Conservation (phyloP, 2,113 vertebrate genomes). For the Carettochelys insculpta region DNA sequence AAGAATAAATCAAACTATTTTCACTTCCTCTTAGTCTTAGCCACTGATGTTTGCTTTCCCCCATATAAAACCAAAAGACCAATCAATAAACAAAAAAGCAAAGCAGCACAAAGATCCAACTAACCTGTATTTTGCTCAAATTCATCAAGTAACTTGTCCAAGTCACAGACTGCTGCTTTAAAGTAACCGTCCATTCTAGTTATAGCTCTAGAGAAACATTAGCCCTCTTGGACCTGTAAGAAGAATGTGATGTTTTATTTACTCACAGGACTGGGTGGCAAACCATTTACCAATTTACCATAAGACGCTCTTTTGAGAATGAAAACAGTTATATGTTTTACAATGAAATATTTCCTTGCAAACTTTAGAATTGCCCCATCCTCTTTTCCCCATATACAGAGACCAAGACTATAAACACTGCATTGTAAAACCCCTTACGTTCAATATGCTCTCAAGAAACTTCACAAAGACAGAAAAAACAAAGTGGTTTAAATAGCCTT, state of each 20-base stretch:
- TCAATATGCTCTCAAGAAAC: background rate
- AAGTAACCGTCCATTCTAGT: constrained; percentile 96
- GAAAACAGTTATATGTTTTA: background rate
- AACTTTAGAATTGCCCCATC: background rate
- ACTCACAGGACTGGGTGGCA: background rate
- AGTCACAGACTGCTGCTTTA: constrained; percentile 93
- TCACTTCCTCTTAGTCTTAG: background rate
- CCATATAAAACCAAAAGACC: background rate
- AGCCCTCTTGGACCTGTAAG: constrained; percentile 63
- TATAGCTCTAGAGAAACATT: constrained; percentile 27
- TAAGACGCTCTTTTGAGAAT: background rate
- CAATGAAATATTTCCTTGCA: background rate
- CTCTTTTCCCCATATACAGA: background rate
- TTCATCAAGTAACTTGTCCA: constrained; percentile 97
- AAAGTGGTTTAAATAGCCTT: background rate
- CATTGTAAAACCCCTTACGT: background rate
- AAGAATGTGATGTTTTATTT: constrained; percentile 11
- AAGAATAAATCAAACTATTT: background rate
- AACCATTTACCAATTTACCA: background rate
- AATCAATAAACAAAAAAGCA: background rate
- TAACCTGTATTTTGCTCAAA: constrained; percentile 94
- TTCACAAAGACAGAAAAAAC: background rate
- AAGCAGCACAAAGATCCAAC: constrained; percentile 43
- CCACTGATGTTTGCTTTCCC: background rate
- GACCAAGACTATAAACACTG: background rate